phyloP scores from a whole-genome alignment of 2,888 invertebrate species.

The Temnothorax rugatulus region DNA sequence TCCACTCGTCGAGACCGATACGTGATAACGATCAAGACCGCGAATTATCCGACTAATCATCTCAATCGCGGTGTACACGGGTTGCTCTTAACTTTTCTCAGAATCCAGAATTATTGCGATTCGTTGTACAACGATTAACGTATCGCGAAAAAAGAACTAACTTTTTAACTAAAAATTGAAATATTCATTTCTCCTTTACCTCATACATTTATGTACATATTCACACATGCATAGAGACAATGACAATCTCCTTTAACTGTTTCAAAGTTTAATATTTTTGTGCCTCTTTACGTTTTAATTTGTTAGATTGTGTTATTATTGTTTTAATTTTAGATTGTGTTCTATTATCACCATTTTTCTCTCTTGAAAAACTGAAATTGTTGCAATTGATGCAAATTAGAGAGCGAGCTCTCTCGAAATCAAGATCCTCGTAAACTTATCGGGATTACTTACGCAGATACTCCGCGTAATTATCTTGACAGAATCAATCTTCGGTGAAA shows the following conservation, averaged over 20 bases:
- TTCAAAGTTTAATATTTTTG: neutral
- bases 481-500: conserved; percentile 34
- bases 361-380: neutral
- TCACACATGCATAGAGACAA: neutral
- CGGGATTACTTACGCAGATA: neutral
- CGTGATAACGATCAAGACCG: conserved; percentile 37
- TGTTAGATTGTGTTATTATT: neutral
- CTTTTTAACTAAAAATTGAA: neutral
- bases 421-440: neutral
- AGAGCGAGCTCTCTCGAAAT: neutral
- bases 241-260: neutral
- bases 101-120: neutral
- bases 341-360: neutral
- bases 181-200: neutral
- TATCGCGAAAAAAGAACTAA: neutral
- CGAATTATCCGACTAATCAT: conserved; percentile 21
- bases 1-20: conserved; percentile 2
- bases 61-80: conserved; percentile 10
- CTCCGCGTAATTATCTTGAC: neutral
- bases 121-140: neutral
- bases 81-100: conserved; percentile 3
- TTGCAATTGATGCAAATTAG: neutral
- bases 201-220: neutral
- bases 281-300: neutral
- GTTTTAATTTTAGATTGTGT: neutral